These are phyloP conservation scores for Orthosia cruda DNA, from an alignment of 2,888 invertebrate genomes.

Conservation along the genomic window DNA sequence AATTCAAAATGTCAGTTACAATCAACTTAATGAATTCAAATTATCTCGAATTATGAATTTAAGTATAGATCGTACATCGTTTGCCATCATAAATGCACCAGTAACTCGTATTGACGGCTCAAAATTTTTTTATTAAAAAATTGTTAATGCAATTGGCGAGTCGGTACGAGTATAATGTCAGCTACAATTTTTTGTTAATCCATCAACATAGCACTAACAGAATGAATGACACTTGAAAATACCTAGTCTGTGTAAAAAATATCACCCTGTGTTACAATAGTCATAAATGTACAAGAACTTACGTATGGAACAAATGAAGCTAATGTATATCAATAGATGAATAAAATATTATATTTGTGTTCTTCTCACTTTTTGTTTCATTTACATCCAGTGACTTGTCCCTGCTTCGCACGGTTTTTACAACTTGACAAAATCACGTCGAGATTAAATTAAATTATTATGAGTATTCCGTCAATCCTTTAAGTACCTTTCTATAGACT, in stretches of 20 bases:
- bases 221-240: not conserved
- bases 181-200: not conserved
- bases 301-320: constrained; percentile 40
- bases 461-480: no score
- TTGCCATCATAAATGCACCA: not conserved
- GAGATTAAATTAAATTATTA: no score
- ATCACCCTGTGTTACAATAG: constrained; percentile 2
- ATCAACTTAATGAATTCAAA: no score
- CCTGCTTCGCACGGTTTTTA: not conserved
- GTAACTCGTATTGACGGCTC: not conserved
- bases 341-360: constrained; percentile 52
- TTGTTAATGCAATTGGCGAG: not conserved
- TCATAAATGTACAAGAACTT: constrained; percentile 30
- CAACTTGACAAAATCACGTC: no score
- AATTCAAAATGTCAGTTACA: no score
- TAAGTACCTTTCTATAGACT: no score
- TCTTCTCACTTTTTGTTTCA: constrained; percentile 29
- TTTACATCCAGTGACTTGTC: not conserved
- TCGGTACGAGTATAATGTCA: not conserved
- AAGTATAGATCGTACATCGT: not conserved
- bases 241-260: not conserved
- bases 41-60: no score
- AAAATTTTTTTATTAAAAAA: not conserved
- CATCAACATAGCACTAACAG: not conserved
- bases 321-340: constrained; percentile 60